Base-by-base conservation (phyloP, 2,888 invertebrate species). In the Lordiphosa andalusiaca region DNA sequence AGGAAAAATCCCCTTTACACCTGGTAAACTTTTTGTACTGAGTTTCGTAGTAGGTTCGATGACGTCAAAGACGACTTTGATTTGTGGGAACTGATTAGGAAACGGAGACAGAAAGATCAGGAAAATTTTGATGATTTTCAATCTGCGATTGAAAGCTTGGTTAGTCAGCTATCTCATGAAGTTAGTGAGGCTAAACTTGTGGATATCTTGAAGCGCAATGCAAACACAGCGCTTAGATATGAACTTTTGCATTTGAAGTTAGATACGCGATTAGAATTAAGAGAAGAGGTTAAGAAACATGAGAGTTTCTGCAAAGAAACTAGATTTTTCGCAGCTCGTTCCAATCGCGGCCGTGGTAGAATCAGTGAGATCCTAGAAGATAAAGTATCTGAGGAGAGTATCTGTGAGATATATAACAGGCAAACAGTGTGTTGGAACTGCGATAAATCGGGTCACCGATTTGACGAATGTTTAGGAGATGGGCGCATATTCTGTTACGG, bases 351-450 rank as follows among this genome's bases (percentile, higher is more conserved):
- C 2, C 30, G 7, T 38, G 13, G 38, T 12, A 38, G 9, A 39
- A 16, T 39, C 9, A 16, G 16, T 16, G 38, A 4, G 38, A 39
- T 9, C 2, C 7, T 30, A 30, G 38, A 39, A 4, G 38, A 39
- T 9, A 16, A 16, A 16, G 9, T 16, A 7, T 13, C 9, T 7
- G 38, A 39, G 2, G 38, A 39, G 4, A 39, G 19, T 39, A 16
- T 19, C 10, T 39, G 12, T 19, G 39, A 39, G 39, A 9, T 39
- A 4, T 19, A 19, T 2, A 7, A 30, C 12, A 42, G 36, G 12
- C 46, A 10, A 40, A 16, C n/a, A 7, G 23, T 42, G 6, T 55
- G 60, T 38, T 60, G 55, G 46, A 51, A 60, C 16, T 55, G 55
- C 21, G 37, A 47, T 6, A 46, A 55, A 7, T 1, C 13, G 3